Evolutionary conservation across 2,888 invertebrate species (phyloP).

Genomic region (Stratiomys singularior): DNA sequence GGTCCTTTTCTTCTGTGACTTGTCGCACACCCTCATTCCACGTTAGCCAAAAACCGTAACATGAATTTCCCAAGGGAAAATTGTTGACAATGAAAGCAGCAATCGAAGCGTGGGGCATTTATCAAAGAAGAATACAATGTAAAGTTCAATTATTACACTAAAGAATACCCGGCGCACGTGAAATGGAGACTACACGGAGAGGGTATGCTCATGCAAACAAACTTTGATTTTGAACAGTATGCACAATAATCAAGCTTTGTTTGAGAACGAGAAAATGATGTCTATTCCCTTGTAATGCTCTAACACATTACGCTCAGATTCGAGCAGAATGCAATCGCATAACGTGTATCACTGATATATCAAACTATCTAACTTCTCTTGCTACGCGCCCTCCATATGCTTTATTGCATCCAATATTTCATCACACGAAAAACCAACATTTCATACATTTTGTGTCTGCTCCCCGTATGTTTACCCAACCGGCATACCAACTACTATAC

Average conservation of each 20-base stretch:
- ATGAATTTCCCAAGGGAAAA: slow-evolving; percentile 8
- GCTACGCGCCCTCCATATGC: neutral
- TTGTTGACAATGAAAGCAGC: neutral
- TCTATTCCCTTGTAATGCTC: neutral
- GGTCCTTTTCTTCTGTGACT: neutral
- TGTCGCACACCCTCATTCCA: neutral
- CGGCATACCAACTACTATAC: neutral
- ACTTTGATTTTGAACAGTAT: neutral
- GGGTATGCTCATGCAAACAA: neutral
- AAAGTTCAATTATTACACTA: neutral
- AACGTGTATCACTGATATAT: neutral
- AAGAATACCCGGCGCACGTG: too few relatives aligned
- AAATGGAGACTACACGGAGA: too few relatives aligned
- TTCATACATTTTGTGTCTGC: neutral
- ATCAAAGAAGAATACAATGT: neutral
- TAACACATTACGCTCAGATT: neutral
- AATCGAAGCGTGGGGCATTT: neutral
- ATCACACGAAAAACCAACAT: neutral
- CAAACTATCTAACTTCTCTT: neutral
- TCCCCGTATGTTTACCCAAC: neutral
- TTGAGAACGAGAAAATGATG: neutral
- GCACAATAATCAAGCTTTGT: neutral
- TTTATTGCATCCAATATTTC: slow-evolving; percentile 8
- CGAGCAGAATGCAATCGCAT: neutral
- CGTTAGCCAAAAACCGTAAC: neutral